phyloP scores from a whole-genome alignment of 2,113 vertebrate species.

The Pampusana beccarii region DNA sequence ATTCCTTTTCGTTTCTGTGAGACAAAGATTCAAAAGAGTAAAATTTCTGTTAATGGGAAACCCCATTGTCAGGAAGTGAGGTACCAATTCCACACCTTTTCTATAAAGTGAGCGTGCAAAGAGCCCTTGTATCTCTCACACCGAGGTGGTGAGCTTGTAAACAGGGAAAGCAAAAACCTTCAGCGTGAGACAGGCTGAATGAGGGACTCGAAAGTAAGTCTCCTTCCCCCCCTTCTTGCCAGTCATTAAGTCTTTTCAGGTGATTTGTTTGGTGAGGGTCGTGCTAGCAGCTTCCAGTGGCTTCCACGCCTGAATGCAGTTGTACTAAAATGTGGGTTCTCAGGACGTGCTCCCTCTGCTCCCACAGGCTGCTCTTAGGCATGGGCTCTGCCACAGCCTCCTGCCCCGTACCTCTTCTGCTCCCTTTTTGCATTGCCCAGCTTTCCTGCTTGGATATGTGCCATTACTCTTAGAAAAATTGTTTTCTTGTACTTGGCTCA shows the following conservation, averaged over 20 bases:
- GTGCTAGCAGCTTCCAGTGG: background rate
- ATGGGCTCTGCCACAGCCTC: background rate
- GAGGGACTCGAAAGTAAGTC: background rate
- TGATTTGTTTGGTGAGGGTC: background rate
- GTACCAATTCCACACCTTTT: background rate
- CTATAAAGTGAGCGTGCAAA: accelerated
- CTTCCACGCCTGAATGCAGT: background rate
- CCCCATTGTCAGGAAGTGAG: background rate
- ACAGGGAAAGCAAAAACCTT: background rate
- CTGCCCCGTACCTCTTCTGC: background rate
- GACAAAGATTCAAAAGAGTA: background rate
- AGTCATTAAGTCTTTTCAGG: background rate
- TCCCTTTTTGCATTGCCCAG: background rate
- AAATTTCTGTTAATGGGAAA: background rate
- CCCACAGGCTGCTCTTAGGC: background rate
- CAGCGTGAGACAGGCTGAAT: background rate
- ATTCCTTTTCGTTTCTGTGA: background rate
- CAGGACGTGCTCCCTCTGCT: background rate
- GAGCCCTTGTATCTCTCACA: background rate
- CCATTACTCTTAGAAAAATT: background rate
- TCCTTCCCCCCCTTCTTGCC: background rate
- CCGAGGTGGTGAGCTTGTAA: background rate
- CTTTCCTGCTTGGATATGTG: background rate
- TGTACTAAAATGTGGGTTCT: background rate
- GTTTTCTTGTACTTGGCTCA: background rate